Percentiles rank a stretch among this genome's conserved stretches.
Conservation (phyloP, 2,888 invertebrate genomes). For the Sipha maydis region DNA sequence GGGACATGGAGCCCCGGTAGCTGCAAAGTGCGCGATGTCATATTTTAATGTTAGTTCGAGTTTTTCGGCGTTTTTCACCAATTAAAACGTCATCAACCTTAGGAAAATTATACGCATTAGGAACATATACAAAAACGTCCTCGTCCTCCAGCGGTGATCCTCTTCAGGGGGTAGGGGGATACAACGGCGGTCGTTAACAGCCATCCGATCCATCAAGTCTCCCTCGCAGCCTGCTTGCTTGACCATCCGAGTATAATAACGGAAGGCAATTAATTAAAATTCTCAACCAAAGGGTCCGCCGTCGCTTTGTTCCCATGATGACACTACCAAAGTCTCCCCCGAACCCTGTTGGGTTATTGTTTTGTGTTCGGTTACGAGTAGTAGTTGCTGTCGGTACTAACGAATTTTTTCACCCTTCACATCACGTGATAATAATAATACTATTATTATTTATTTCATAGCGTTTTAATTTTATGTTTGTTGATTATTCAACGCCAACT, state of each 20-base stretch:
- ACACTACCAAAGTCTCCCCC: constrained; percentile 53
- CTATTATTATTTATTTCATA: constrained; percentile 10
- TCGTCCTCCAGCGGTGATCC: constrained; percentile 9
- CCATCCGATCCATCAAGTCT: constrained; percentile 57
- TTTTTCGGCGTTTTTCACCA: constrained; percentile 29
- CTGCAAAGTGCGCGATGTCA: not conserved
- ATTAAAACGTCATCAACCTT: constrained; percentile 54
- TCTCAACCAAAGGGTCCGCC: constrained; percentile 52
- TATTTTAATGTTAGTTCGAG: constrained; percentile 32
- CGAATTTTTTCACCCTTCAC: constrained; percentile 47
- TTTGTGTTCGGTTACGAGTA: constrained; percentile 43
- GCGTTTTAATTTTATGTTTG: constrained; percentile 24
- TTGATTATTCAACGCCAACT: not conserved
- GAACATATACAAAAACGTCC: constrained; percentile 36
- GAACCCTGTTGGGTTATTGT: constrained; percentile 36
- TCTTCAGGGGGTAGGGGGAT: not conserved
- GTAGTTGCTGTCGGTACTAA: not conserved
- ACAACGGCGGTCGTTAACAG: constrained; percentile 57
- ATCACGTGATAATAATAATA: constrained; percentile 26
- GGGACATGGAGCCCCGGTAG: too few species aligned
- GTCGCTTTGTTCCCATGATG: constrained; percentile 58
- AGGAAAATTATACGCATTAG: constrained; percentile 48
- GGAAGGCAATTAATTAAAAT: constrained; percentile 60
- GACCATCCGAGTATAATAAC: constrained; percentile 61
- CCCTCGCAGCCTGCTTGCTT: constrained; percentile 34